These are phyloP conservation scores for Bombus breviceps DNA, from an alignment of 1,140 invertebrate genomes.

Conservation along the genomic window DNA sequence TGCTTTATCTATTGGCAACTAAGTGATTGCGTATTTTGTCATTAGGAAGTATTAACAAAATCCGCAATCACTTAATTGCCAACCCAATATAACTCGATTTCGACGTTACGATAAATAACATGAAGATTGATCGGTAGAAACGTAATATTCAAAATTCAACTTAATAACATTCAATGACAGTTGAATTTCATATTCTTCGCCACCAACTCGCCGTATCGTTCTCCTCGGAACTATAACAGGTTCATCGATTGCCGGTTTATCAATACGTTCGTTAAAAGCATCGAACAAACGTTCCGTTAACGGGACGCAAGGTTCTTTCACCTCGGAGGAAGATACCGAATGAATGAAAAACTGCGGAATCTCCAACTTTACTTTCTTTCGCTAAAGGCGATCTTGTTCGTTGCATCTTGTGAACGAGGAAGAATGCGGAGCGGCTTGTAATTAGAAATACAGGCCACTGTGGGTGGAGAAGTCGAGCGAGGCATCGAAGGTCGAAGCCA, in stretches of 20 bases:
- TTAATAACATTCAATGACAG: no score
- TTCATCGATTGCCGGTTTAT: no score
- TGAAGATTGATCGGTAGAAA: no score
- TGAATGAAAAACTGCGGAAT: neutral
- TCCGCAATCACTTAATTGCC: no score
- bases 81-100: no score
- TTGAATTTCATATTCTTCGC: no score
- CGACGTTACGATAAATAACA: no score
- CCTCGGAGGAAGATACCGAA: neutral
- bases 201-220: no score
- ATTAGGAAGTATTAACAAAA: no score
- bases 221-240: neutral
- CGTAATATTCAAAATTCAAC: no score
- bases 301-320: neutral
- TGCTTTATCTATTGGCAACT: no score
- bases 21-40: no score
- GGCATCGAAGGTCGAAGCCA: slow-evolving; percentile 48
- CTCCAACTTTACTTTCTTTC: neutral
- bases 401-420: slow-evolving; percentile 46
- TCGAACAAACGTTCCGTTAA: neutral
- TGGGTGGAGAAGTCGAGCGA: slow-evolving; percentile 54
- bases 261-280: neutral
- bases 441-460: slow-evolving; percentile 71
- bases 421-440: slow-evolving; percentile 63
- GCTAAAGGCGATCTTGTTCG: neutral